phyloP scores from a whole-genome alignment of 2,113 vertebrate genomes.

The Gallinago jamesoni region DNA sequence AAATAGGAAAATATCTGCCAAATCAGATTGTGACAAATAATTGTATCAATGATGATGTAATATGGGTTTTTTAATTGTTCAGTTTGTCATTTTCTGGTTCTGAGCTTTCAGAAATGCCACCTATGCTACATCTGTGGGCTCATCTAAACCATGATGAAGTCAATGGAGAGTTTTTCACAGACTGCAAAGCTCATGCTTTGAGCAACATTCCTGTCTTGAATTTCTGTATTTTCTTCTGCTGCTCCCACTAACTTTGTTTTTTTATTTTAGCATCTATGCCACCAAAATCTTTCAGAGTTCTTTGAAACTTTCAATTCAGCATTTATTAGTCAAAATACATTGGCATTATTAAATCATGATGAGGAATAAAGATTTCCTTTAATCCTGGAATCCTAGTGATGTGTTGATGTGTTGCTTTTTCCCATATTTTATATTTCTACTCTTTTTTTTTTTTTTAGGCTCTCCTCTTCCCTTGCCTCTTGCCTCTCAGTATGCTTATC shows the following conservation, averaged over 20 bases:
- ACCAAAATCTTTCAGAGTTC: background rate
- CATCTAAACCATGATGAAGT: background rate
- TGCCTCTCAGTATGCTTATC: background rate
- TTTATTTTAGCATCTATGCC: background rate
- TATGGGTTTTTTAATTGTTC: background rate
- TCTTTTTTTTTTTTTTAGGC: background rate
- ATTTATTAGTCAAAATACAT: background rate
- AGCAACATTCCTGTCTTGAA: background rate
- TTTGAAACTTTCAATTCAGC: background rate
- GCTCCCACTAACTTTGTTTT: accelerated
- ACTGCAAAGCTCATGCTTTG: background rate
- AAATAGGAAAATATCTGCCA: background rate
- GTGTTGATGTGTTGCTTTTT: background rate
- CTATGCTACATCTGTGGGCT: background rate
- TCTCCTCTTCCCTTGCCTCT: background rate
- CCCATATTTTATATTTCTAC: background rate
- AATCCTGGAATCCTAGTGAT: background rate
- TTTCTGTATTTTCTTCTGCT: background rate
- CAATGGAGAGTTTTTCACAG: background rate
- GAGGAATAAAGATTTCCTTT: background rate
- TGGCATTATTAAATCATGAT: background rate
- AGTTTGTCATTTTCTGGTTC: background rate
- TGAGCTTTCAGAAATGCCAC: background rate
- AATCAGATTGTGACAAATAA: background rate
- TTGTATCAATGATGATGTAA: background rate